Percentiles rank a stretch among this genome's conserved stretches.
Conservation (phyloP, 2,797 vertebrate genomes). For the Pteronotus mesoamericanus region DNA sequence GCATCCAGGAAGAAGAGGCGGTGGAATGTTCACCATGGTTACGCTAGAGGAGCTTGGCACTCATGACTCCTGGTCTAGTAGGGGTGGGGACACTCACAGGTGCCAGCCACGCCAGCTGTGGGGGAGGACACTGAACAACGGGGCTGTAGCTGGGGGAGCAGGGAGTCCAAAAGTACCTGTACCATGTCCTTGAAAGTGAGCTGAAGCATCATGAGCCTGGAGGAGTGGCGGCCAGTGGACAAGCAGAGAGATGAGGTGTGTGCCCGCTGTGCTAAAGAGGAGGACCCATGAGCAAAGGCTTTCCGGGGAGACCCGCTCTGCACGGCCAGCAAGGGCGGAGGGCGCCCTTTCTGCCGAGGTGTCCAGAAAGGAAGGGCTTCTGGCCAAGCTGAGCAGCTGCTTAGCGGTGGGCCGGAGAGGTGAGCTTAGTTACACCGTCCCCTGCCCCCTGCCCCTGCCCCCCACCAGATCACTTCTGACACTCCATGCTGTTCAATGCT, state of each 20-base stretch:
- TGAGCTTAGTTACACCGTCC: accelerated
- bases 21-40: accelerated
- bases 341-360: too few species aligned
- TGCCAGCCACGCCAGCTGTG: neutral
- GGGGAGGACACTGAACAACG: accelerated
- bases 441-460: accelerated
- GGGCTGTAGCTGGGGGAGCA: neutral
- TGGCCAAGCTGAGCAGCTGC: neutral
- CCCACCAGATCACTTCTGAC: neutral
- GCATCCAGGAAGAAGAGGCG: too few species aligned
- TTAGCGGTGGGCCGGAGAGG: neutral
- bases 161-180: neutral
- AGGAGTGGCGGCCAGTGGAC: neutral
- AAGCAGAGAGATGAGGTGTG: neutral
- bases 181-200: neutral
- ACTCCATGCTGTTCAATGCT: accelerated
- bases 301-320: neutral
- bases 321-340: neutral
- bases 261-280: neutral
- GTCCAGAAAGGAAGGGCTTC: neutral
- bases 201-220: too few species aligned
- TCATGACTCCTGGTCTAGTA: neutral
- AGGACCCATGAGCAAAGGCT: accelerated
- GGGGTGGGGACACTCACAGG: neutral
- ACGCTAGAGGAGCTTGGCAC: accelerated